Percentiles rank a stretch among this genome's conserved stretches.
Conservation (phyloP, 2,113 vertebrate species). For the Ariopsis seemanni region DNA sequence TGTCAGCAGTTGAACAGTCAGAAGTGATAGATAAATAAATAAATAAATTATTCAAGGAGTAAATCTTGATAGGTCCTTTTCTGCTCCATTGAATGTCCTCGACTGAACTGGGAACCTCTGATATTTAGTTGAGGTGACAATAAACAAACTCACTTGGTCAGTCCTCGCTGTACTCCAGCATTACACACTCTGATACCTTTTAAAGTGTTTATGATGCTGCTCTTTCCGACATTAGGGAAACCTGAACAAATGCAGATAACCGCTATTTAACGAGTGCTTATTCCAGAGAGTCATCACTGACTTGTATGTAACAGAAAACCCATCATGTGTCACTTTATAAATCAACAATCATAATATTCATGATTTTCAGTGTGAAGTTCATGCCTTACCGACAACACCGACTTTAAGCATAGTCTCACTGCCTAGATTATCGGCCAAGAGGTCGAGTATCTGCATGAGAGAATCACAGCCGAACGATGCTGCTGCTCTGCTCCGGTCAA, state of each 20-base stretch:
- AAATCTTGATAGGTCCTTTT: background rate
- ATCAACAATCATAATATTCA: too few species aligned
- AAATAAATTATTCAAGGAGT: background rate
- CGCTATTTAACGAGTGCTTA: background rate
- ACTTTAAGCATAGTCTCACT: conserved; percentile 75
- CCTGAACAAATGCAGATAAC: conserved; percentile 67
- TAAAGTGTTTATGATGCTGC: conserved; percentile 93
- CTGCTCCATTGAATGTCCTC: background rate
- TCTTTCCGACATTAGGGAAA: conserved; percentile 96
- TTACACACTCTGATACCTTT: conserved; percentile 80
- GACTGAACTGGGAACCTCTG: background rate
- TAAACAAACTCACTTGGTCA: conserved; percentile 81
- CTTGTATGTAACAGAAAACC: background rate
- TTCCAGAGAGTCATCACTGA: background rate
- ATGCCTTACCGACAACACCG: conserved; percentile 82
- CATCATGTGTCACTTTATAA: background rate
- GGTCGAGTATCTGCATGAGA: conserved; percentile 77
- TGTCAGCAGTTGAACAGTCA: too few species aligned
- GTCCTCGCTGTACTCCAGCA: conserved; percentile 79
- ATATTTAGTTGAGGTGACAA: too few species aligned
- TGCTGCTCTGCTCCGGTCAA: conserved; percentile 68
- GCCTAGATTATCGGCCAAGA: conserved; percentile 58
- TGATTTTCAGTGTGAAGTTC: background rate
- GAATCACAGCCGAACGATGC: conserved; percentile 71
- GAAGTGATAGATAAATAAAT: too few species aligned